Percentiles rank a stretch among this genome's conserved stretches.
Conservation (phyloP, 2,797 vertebrate species). For the Ptychadena robeensis region DNA sequence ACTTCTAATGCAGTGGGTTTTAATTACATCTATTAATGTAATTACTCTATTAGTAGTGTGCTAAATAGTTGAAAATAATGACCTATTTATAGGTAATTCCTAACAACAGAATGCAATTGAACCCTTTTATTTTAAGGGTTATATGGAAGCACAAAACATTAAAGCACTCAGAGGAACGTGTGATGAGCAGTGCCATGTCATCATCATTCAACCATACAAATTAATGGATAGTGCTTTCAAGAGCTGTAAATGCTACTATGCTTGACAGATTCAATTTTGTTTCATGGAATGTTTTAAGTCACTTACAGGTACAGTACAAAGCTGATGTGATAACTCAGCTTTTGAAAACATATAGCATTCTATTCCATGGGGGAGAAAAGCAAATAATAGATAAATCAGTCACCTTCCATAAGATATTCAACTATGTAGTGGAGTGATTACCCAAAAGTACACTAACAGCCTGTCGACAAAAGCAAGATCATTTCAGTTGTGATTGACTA, state of each 20-base stretch:
- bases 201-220: conserved; percentile 48
- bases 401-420: conserved; percentile 42
- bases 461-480: conserved; percentile 19
- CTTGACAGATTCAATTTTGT: conserved; percentile 53
- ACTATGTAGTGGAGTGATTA: conserved; percentile 35
- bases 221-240: conserved; percentile 50
- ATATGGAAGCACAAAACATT: conserved; percentile 1
- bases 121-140: conserved; percentile 2
- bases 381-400: conserved; percentile 45
- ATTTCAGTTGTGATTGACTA: conserved; percentile 13
- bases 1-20: background rate
- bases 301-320: conserved; percentile 42
- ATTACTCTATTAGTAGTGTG: background rate
- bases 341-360: conserved; percentile 34
- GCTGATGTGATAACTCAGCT: conserved; percentile 48
- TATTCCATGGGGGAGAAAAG: conserved; percentile 33
- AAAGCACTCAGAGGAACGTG: conserved; percentile 6
- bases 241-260: conserved; percentile 49
- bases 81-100: background rate
- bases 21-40: background rate
- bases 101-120: background rate
- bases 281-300: conserved; percentile 46
- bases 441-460: conserved; percentile 33
- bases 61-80: background rate
- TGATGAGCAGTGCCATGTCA: conserved; percentile 32